Evolutionary conservation across 2,888 invertebrate genomes (phyloP).

Genomic region (Pachycephus smyrnensis): DNA sequence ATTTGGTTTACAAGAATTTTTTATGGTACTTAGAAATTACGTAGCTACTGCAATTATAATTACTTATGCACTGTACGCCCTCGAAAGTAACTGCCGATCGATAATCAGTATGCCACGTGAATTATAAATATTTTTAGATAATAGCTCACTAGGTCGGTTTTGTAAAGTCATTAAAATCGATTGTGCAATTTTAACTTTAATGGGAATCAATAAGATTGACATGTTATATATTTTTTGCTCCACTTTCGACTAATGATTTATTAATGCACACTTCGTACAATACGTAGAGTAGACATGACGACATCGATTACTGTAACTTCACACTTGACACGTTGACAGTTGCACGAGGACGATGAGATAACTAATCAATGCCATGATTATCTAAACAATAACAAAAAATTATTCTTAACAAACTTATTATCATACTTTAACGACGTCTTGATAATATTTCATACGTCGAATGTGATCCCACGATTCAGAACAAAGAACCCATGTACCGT

Average conservation of each 20-base stretch:
- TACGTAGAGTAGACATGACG: not conserved
- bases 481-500: conserved; percentile 49
- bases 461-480: conserved; percentile 32
- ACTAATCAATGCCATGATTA: not conserved
- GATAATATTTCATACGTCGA: not conserved
- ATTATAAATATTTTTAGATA: not conserved
- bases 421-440: not conserved
- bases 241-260: not conserved
- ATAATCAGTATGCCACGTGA: not conserved
- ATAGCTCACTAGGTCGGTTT: not conserved
- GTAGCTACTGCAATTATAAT: not conserved
- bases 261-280: not conserved
- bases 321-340: not conserved
- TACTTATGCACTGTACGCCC: not conserved
- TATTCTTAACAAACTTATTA: not conserved
- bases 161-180: not conserved
- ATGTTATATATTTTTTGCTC: not conserved
- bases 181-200: not conserved
- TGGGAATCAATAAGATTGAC: not conserved
- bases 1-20: not conserved
- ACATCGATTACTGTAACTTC: not conserved
- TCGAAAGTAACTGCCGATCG: not conserved
- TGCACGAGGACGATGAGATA: not conserved
- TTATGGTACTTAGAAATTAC: not conserved
- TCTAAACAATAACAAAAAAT: not conserved